Conservation (phyloP, 2,888 invertebrate genomes). For the Ophion ventricosus region DNA sequence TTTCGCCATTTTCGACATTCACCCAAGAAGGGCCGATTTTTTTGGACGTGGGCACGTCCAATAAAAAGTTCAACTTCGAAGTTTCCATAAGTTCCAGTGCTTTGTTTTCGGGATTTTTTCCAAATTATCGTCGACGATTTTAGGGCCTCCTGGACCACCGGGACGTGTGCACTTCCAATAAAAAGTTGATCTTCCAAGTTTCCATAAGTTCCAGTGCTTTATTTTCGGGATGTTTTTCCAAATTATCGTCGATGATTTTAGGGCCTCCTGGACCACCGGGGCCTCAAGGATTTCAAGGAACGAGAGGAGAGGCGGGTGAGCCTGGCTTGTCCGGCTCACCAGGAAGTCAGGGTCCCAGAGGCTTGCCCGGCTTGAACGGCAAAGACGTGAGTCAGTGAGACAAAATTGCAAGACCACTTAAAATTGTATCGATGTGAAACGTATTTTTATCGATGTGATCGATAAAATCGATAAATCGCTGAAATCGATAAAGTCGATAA, state of each 20-base stretch:
- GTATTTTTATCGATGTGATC: too few relatives aligned
- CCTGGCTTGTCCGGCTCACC: constrained; percentile 87
- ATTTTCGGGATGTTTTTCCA: too few relatives aligned
- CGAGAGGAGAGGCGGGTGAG: constrained; percentile 92
- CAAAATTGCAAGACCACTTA: neutral
- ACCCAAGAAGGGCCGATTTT: neutral
- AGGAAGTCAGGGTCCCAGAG: constrained; percentile 86
- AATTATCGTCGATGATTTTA: constrained; percentile 47
- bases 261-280: constrained; percentile 85
- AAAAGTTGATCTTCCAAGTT: neutral
- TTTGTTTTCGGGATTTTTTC: too few relatives aligned
- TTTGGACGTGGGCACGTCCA: too few relatives aligned
- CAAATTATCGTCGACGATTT: too few relatives aligned
- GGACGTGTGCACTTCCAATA: too few relatives aligned
- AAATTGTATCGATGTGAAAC: neutral
- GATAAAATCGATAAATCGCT: too few relatives aligned
- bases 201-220: too few relatives aligned
- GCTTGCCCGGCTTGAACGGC: constrained; percentile 89
- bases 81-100: too few relatives aligned
- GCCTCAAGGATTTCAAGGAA: constrained; percentile 93
- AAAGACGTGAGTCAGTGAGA: constrained; percentile 87
- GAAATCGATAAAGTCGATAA: too few relatives aligned
- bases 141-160: too few relatives aligned
- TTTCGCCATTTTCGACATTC: neutral
- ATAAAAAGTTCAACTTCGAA: neutral